Evolutionary conservation across 30 jellyfish, hydroid and myxozoan genomes (phyloP).

Genomic region (Pseudorhiza aurosa): DNA sequence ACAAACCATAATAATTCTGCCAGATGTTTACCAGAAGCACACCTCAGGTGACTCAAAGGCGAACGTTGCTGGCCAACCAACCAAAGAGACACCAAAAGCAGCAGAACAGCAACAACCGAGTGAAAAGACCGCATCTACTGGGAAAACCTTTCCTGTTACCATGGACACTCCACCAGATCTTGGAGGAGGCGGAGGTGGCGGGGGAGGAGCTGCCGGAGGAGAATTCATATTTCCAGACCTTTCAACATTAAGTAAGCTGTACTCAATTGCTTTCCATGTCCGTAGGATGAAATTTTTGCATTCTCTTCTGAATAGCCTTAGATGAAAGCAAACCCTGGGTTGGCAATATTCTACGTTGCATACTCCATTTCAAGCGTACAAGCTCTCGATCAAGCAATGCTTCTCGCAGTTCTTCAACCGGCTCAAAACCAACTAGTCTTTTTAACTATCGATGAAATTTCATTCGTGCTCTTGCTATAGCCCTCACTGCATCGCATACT

Average conservation of each 20-base stretch:
- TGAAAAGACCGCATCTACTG: constrained; percentile 19
- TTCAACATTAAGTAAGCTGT: constrained; percentile 46
- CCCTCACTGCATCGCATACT: too few relatives aligned
- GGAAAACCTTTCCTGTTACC: constrained; percentile 61
- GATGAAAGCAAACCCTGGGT: too few relatives aligned
- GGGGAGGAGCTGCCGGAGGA: constrained; percentile 69
- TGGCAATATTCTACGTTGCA: too few relatives aligned
- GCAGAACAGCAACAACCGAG: constrained; percentile 1
- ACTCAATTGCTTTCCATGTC: too few relatives aligned
- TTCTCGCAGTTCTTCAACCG: too few relatives aligned
- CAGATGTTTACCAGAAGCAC: constrained; percentile 44
- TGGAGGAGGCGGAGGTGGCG: constrained; percentile 74
- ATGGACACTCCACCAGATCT: constrained; percentile 30
- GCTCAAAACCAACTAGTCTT: too few relatives aligned
- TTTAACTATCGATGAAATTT: too few relatives aligned
- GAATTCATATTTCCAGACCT: constrained; percentile 60
- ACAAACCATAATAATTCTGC: constrained; percentile 53
- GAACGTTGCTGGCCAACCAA: not conserved
- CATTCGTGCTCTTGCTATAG: too few relatives aligned
- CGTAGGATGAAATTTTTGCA: not conserved
- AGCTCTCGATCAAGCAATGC: too few relatives aligned
- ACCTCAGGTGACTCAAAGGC: constrained; percentile 24
- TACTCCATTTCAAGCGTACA: too few relatives aligned
- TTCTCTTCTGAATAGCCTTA: too few relatives aligned
- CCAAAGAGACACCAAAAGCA: not conserved